Evolutionary conservation across 2,113 vertebrate genomes (phyloP), one percentile per base, ranked within the genome.

Genomic region (Hyperoodon ampullatus): DNA sequence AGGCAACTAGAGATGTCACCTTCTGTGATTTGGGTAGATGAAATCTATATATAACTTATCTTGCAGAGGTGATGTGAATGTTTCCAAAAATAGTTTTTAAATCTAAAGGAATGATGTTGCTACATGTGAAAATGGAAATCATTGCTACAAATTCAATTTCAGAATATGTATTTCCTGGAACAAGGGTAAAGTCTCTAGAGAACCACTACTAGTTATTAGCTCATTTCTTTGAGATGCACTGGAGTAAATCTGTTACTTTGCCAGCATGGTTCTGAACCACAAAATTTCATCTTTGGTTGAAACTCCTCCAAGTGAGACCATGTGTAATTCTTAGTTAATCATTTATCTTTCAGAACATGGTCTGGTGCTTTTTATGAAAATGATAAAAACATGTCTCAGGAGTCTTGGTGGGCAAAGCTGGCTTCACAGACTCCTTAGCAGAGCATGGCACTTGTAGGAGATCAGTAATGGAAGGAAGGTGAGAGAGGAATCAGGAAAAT

Each of bases 151-250:
- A 95, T 88, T 96, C 11, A 66, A 10, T 94, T 95, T 95, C 83
- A 96, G 96, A 98, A 97, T 97, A 97, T 96, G 96, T 97, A 97
- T 90, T 98, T 97, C 83, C 92, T 10, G 39, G 92, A 97, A 97
- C n/a, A 70, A 95, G 96, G n/a, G 58, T 70, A 53, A 92, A 93
- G 78, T 92, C 96, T 93, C 94, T 61, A 53, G 96, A 95, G 97
- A 96, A 68, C 74, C 80, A 92, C 14, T 23, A 72, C 83, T 88
- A 50, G 74, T 77, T 87, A 78, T 97, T 93, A 97, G 87, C 78
- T 97, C 74, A 97, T 93, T 94, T 95, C 90, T 90, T 90, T 92
- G 75, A 39, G 65, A 94, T 91, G 75, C 44, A 39, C 83, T 92
- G 81, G 78, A 75, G 66, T 80, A 80, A 96, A 53, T 35, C 66